These are phyloP conservation scores for Tonatia bakeri DNA, from an alignment of 2,113 vertebrate genomes.

Conservation along the genomic window DNA sequence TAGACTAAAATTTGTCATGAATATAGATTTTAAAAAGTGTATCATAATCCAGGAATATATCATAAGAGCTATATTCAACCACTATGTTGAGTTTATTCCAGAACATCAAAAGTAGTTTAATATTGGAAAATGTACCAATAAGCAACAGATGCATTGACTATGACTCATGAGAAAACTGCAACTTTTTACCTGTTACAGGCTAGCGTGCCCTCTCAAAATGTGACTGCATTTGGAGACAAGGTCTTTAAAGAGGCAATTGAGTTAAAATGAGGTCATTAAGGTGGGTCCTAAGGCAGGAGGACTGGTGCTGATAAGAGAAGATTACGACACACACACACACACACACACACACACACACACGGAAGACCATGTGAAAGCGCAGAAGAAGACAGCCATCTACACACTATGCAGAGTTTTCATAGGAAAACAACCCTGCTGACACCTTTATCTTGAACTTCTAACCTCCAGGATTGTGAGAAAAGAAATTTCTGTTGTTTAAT, in stretches of 20 bases:
- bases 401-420: background rate
- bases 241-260: background rate
- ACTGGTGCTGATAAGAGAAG: background rate
- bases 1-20: background rate
- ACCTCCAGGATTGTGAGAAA: background rate
- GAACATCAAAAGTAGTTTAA: background rate
- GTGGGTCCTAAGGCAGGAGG: background rate
- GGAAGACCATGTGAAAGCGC: background rate
- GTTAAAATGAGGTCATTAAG: background rate
- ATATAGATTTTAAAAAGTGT: background rate
- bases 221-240: background rate
- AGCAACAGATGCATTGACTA: background rate
- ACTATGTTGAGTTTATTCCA: background rate
- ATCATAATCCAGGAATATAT: background rate
- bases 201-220: background rate
- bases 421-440: background rate
- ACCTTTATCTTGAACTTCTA: background rate
- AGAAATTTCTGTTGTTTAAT: background rate
- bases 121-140: background rate
- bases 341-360: background rate
- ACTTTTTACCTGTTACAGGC: background rate
- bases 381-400: background rate
- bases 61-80: background rate
- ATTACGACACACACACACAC: no score
- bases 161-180: background rate